Evolutionary conservation across 1,140 invertebrate genomes (phyloP), one percentile per base, ranked within the genome.

Genomic region (Doryteuthis pealeii): DNA sequence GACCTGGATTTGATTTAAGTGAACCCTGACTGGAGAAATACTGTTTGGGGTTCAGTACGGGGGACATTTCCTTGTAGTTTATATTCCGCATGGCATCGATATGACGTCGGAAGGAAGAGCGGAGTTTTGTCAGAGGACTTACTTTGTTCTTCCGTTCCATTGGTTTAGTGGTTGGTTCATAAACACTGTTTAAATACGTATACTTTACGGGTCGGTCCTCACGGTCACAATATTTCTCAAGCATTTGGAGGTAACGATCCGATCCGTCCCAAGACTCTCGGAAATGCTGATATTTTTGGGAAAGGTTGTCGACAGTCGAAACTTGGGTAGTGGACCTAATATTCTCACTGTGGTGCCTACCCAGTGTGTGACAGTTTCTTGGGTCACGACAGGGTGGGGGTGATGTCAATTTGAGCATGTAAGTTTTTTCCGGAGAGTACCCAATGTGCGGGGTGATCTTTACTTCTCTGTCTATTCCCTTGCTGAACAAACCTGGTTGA

Each of bases 11-110:
- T 2, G 54, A 8, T 6, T 62, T 28, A 6, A 62, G 18, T 14
- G 54, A n/a, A 22, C 18, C 54, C 18, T 22, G 54, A 5, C 26
- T 22, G 6, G 54, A 14, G 6, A 22, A 62, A 62, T 62, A 62
- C 18, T 62, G 54, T 5, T 28, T 2, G 18, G 54, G 4, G 26
- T 62, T 62, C 26, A 62, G 18, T n/a, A 22, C 54, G 6, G 54
- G 54, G 54, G 54, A 62, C 54, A 62, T 62, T 62, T 62, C 54
- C 18, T 62, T 62, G 54, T 62, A 62, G 26, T 22, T 62, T 22
- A 28, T 6, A 62, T 22, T 62, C 54, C 26, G 18, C 26, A 62
- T 62, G 26, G 54, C 54, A 62, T 22, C 18, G 5, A 62, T 5
- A 12, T 62, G 10, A 15, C 18, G 54, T 5, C 54, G 54, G 26